Evolutionary conservation across 1,140 invertebrate genomes (phyloP).

Genomic region (Helicoverpa zea): DNA sequence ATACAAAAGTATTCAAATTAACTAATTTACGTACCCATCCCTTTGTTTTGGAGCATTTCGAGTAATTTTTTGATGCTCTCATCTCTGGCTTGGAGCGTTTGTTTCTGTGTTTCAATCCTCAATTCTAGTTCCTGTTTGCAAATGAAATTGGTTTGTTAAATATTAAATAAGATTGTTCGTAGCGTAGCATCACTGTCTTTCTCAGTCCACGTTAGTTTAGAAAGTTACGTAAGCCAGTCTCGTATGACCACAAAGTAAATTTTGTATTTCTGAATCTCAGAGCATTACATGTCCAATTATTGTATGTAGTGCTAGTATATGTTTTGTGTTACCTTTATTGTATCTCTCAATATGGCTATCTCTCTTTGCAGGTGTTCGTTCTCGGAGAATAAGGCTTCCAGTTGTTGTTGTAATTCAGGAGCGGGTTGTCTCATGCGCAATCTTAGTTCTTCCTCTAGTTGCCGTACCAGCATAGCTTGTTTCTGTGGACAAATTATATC

Average conservation of each 20-base stretch:
- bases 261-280: neutral
- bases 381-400: constrained; percentile 96
- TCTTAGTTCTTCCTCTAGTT: constrained; percentile 96
- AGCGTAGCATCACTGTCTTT: constrained; percentile 1
- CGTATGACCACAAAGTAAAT: neutral
- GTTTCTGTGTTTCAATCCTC: constrained; percentile 99
- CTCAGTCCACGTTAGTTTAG: neutral
- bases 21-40: constrained; percentile 92
- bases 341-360: constrained; percentile 97
- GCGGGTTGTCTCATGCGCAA: constrained; percentile 95
- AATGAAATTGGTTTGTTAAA: constrained; percentile 46
- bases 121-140: constrained; percentile 94
- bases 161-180: constrained; percentile 23
- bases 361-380: constrained; percentile 98
- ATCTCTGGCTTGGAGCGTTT: constrained; percentile 97
- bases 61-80: constrained; percentile 99
- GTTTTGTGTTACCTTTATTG: constrained; percentile 92
- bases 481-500: constrained; percentile 90
- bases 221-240: constrained; percentile 6
- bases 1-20: constrained; percentile 32
- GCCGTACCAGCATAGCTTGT: constrained; percentile 97
- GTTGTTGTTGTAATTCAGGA: constrained; percentile 96
- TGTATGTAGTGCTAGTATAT: neutral
- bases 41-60: constrained; percentile 99
- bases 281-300: neutral